Evolutionary conservation across 2,888 invertebrate species (phyloP).

Genomic region (Lathronympha strigana): DNA sequence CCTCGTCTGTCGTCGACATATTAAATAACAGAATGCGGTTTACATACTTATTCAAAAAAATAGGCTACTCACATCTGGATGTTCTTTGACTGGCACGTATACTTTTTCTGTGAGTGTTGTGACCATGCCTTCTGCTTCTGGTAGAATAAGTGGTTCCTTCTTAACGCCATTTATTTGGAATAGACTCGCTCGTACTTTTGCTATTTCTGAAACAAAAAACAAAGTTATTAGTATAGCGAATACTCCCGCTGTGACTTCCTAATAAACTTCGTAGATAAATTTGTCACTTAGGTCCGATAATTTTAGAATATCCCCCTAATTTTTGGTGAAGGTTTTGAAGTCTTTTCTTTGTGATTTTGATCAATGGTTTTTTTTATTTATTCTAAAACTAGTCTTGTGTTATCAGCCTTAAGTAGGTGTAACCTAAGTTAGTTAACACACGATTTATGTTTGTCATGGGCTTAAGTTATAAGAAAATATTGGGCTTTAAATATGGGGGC

Average conservation of each 20-base stretch:
- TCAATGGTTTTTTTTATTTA: too few species aligned
- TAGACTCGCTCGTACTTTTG: slow-evolving; percentile 97
- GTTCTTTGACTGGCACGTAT: slow-evolving; percentile 99
- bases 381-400: too few species aligned
- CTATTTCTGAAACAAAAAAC: slow-evolving; percentile 93
- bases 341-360: too few species aligned
- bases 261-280: slow-evolving; percentile 63
- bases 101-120: slow-evolving; percentile 99
- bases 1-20: too few species aligned
- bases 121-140: slow-evolving; percentile 95
- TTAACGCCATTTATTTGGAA: slow-evolving; percentile 99
- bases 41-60: too few species aligned
- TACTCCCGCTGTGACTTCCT: slow-evolving; percentile 51
- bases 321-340: slow-evolving; percentile 53
- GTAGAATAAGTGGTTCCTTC: slow-evolving; percentile 95
- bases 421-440: too few species aligned
- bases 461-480: too few species aligned
- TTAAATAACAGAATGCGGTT: too few species aligned
- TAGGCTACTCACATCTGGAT: slow-evolving; percentile 99
- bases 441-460: too few species aligned
- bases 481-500: too few species aligned
- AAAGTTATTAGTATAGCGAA: slow-evolving; percentile 48
- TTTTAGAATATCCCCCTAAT: slow-evolving; percentile 63
- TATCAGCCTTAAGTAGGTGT: too few species aligned
- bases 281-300: slow-evolving; percentile 62